Conservation (phyloP, 2,797 vertebrate genomes). For the Iguana delicatissima region DNA sequence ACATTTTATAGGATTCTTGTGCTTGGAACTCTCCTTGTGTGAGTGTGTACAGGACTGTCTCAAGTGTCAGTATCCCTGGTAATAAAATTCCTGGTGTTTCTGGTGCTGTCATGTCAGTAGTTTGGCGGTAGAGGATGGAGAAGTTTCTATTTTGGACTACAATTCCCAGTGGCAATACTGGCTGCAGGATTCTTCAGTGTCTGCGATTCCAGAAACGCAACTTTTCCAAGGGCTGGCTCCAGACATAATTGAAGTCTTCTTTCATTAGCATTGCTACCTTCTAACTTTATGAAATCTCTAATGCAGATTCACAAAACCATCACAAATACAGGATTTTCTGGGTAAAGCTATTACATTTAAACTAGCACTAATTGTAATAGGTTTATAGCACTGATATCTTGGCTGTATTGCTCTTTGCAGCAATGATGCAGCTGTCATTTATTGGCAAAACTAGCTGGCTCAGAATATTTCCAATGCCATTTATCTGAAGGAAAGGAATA, state of each 20-base stretch:
- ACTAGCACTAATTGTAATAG: background rate
- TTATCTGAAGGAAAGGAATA: background rate
- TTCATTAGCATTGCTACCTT: background rate
- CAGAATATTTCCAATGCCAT: background rate
- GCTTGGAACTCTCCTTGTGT: too few relatives aligned
- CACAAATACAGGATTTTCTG: background rate
- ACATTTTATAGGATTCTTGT: background rate
- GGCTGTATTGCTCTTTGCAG: background rate
- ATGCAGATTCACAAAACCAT: background rate
- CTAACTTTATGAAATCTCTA: background rate
- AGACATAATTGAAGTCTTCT: background rate
- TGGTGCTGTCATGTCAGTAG: background rate
- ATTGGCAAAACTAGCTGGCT: background rate
- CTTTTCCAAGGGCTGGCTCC: too few relatives aligned
- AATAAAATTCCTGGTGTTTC: background rate
- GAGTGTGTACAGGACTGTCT: background rate
- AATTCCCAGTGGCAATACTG: too few relatives aligned
- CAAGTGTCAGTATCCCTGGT: background rate
- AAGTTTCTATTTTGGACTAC: too few relatives aligned
- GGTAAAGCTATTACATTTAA: background rate
- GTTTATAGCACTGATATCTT: background rate
- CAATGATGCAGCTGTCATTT: background rate
- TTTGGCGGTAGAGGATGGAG: too few relatives aligned
- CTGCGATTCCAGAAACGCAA: too few relatives aligned
- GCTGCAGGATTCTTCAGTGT: too few relatives aligned